Conservation (phyloP, 2,113 vertebrate genomes). For the Seriola dumerili region DNA sequence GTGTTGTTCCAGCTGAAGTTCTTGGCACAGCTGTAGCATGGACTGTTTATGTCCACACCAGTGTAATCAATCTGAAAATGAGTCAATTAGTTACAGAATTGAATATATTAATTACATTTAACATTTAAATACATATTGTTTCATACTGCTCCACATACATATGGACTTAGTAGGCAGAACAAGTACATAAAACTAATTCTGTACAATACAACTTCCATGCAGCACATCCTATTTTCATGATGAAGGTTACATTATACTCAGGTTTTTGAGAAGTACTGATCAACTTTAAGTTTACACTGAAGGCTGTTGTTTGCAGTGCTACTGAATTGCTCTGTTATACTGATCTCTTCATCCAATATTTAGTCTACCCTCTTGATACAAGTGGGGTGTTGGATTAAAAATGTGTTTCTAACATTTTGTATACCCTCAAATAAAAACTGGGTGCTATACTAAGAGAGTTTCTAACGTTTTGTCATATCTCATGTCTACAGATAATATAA, state of each 20-base stretch:
- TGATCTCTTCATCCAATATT: not conserved
- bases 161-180: not conserved
- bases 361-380: not conserved
- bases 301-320: not conserved
- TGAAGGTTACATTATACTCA: not conserved
- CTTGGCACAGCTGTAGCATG: conserved; percentile 91
- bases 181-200: not conserved
- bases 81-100: fast-evolving
- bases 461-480: not conserved
- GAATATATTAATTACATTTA: not conserved
- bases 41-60: conserved; percentile 86
- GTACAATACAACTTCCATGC: not conserved
- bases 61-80: conserved; percentile 94
- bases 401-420: not conserved
- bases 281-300: not conserved
- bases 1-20: conserved; percentile 86
- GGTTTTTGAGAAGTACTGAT: not conserved
- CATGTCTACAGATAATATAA: not conserved
- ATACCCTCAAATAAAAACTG: too few relatives aligned
- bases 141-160: not conserved
- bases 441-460: too few relatives aligned
- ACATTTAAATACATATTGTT: not conserved
- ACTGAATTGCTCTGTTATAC: not conserved
- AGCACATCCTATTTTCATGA: not conserved
- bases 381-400: too few relatives aligned